Evolutionary conservation across 1,140 invertebrate genomes (phyloP).

Genomic region (Littorina saxatilis): DNA sequence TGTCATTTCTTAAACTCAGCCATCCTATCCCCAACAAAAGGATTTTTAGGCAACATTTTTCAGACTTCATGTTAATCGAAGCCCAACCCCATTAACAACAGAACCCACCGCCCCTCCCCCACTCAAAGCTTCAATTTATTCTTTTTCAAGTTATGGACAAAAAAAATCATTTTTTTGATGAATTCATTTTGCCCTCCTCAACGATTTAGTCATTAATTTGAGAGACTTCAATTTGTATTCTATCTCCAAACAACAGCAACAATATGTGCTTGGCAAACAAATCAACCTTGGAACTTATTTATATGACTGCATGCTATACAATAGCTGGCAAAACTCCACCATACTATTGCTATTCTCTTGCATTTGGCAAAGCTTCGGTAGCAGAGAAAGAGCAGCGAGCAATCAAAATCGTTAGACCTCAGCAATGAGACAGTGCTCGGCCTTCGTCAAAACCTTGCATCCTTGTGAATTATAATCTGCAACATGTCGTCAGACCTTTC

Average conservation of each 20-base stretch:
- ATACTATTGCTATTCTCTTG: background rate
- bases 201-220: no score
- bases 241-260: no score
- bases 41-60: background rate
- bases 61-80: background rate
- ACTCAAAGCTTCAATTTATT: background rate
- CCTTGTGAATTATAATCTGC: background rate
- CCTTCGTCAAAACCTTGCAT: background rate
- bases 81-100: background rate
- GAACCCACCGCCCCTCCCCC: background rate
- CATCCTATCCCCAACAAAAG: no score
- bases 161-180: no score
- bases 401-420: background rate
- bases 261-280: background rate
- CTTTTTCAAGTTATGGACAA: background rate
- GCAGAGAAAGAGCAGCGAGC: background rate
- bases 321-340: background rate
- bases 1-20: no score
- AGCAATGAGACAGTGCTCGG: background rate
- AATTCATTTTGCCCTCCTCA: no score
- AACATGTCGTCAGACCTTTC: no score
- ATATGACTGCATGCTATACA: background rate
- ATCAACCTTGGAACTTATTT: slow-evolving; percentile 14
- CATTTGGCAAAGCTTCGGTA: background rate
- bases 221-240: no score